These are phyloP conservation scores for Pterocles burchelli DNA, from an alignment of 2,113 vertebrate species.

Conservation along the genomic window DNA sequence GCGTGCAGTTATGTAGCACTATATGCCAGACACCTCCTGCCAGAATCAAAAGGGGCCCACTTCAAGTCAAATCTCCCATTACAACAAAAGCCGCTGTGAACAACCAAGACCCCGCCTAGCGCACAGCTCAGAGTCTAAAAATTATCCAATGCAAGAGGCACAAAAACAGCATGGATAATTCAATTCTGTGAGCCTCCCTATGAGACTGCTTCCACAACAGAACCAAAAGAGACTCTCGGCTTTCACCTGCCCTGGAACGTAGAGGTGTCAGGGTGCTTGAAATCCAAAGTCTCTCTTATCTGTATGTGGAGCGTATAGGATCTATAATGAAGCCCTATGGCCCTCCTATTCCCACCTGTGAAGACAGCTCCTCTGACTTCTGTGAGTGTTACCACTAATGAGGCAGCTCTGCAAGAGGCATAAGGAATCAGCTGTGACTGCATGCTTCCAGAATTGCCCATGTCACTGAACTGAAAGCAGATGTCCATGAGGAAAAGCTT, in stretches of 20 bases:
- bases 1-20: slow-evolving; percentile 49
- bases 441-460: accelerated
- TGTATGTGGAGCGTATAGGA: background rate
- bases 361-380: background rate
- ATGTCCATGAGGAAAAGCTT: background rate
- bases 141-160: background rate
- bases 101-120: background rate
- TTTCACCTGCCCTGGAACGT: background rate
- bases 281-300: background rate
- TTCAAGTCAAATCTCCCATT: slow-evolving; percentile 62
- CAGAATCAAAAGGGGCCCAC: slow-evolving; percentile 59
- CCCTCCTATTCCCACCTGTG: background rate
- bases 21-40: slow-evolving; percentile 7
- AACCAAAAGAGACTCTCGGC: background rate
- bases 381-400: accelerated
- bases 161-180: background rate
- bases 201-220: accelerated
- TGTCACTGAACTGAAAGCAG: background rate
- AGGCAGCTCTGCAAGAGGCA: background rate
- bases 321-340: background rate
- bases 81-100: slow-evolving; percentile 47
- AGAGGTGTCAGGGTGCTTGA: background rate
- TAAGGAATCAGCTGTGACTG: background rate
- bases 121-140: background rate
- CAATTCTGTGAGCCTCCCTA: background rate